A percentile compares a stretch with the other conserved stretches of the same genome.
These are phyloP conservation scores for Druon quercuslanigerum DNA, from an alignment of 1,140 invertebrate species.

Conservation along the genomic window DNA sequence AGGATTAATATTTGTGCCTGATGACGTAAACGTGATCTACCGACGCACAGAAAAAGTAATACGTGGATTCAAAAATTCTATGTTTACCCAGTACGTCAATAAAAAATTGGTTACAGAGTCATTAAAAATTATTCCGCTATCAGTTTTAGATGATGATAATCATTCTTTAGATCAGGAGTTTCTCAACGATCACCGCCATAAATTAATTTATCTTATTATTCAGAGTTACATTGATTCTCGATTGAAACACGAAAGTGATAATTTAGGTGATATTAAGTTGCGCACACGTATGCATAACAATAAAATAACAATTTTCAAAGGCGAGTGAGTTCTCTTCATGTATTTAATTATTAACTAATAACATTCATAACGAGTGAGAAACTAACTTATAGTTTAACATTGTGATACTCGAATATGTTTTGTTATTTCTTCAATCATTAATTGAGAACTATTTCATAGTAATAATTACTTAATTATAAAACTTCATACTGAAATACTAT, in stretches of 20 bases:
- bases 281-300: background rate
- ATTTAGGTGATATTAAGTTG: background rate
- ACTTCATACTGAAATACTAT: too few species aligned
- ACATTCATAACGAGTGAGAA: too few species aligned
- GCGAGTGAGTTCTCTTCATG: background rate
- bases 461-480: too few species aligned
- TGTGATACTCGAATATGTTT: too few species aligned
- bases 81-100: background rate
- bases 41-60: constrained; percentile 33
- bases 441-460: too few species aligned
- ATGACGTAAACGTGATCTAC: constrained; percentile 33
- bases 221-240: constrained; percentile 30
- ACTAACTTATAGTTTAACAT: too few species aligned
- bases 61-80: background rate
- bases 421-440: too few species aligned
- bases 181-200: constrained; percentile 29
- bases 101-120: background rate
- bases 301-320: constrained; percentile 15
- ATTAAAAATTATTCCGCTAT: constrained; percentile 3
- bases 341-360: too few species aligned
- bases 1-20: constrained; percentile 30
- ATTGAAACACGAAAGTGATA: constrained; percentile 19
- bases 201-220: constrained; percentile 33
- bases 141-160: constrained; percentile 10
- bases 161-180: constrained; percentile 37